Evolutionary conservation across 2,113 vertebrate genomes (phyloP), one percentile per base, ranked within the genome.

Genomic region (Tringa solitaria): DNA sequence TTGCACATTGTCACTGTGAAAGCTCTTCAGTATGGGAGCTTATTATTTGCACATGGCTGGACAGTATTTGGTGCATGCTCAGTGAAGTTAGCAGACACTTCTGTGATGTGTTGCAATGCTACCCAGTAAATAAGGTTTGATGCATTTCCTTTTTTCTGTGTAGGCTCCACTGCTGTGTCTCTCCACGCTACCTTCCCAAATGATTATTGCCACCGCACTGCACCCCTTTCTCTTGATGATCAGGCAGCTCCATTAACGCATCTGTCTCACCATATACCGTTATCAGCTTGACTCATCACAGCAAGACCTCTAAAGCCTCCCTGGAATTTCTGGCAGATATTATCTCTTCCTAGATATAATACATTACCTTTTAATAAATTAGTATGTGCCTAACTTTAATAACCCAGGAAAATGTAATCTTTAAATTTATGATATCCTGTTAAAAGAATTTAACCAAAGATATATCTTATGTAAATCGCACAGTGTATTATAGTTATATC

Each of bases 251-350:
- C 37, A 56, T 9, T 67, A 84, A 61, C 6, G 37, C 79, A 69
- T 67, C 93, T 79, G 53, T 33, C 91, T 94, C 30, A 11, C 56
- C 5, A 1, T n/a, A 16, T 10, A 57, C 81, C 1, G 0, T 84
- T 95, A 96, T 93, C 95, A 70, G 87, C 90, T 86, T 54, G 72
- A 75, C 87, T 96, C 67, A 88, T 86, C 92, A 39, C 68, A 67
- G 82, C 85, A 59, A 83, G 87, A 85, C 67, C 70, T 96, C 91
- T 59, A 51, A 68, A 96, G 43, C 84, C 57, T 91, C 70, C 88
- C 85, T 53, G 78, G 85, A 94, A 96, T 95, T 94, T 92, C 90
- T 93, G 75, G 83, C 85, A 88, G 96, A 93, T 96, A 41, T 54
- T 69, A 90, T 92, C 93, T 75, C 51, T 90, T 93, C 82, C 78